Conservation (phyloP, 1,140 invertebrate species). For the Helicoverpa zea region DNA sequence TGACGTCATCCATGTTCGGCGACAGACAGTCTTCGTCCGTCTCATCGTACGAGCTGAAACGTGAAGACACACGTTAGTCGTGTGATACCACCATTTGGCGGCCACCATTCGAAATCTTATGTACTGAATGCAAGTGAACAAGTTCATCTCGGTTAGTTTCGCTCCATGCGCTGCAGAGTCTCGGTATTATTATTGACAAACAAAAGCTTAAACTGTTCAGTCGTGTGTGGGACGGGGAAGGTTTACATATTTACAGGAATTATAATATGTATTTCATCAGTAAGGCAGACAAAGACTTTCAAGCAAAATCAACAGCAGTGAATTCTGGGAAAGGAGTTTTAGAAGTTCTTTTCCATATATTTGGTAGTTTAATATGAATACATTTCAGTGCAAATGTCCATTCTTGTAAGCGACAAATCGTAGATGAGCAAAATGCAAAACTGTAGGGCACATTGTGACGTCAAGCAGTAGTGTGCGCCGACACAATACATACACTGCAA, state of each 20-base stretch:
- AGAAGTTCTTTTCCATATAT: constrained; percentile 16
- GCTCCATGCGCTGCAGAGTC: constrained; percentile 78
- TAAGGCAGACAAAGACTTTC: constrained; percentile 80
- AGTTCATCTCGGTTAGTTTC: constrained; percentile 77
- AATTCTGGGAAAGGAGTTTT: constrained; percentile 31
- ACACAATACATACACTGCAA: constrained; percentile 79
- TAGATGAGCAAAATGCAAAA: constrained; percentile 64
- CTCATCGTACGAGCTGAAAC: constrained; percentile 89
- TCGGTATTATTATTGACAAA: constrained; percentile 77
- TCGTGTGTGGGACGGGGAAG: constrained; percentile 51
- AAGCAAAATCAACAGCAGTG: constrained; percentile 62
- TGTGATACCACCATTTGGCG: not conserved
- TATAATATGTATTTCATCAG: constrained; percentile 79
- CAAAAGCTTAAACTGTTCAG: constrained; percentile 70
- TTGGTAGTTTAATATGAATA: constrained; percentile 41
- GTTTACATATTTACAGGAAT: constrained; percentile 72
- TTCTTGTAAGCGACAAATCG: constrained; percentile 66
- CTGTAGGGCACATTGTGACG: constrained; percentile 40
- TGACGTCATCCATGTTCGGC: constrained; percentile 88
- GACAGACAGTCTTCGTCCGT: constrained; percentile 89
- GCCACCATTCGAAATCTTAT: constrained; percentile 61
- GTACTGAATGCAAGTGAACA: constrained; percentile 84
- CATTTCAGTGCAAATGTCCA: constrained; percentile 64
- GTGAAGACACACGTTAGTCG: constrained; percentile 42
- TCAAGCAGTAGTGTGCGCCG: constrained; percentile 67